These are phyloP conservation scores for Dendrolimus punctatus DNA, from an alignment of 1,140 invertebrate genomes.

Conservation along the genomic window DNA sequence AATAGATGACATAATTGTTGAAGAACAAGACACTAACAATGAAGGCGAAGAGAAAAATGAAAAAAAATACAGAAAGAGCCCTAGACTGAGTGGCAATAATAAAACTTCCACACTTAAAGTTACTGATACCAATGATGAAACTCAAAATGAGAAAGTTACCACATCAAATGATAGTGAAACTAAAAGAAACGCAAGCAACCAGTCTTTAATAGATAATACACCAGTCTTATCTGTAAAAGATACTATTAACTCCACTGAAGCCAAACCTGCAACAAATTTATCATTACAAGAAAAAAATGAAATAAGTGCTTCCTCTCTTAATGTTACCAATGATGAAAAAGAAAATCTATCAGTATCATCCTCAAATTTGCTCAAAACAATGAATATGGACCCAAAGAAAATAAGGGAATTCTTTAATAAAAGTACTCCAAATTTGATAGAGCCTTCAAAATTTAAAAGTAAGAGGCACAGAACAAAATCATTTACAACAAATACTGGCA, in stretches of 20 bases:
- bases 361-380: constrained; percentile 25
- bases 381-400: constrained; percentile 19
- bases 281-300: too few relatives aligned
- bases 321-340: constrained; percentile 5
- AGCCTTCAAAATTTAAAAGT: constrained; percentile 15
- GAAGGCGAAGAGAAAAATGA: constrained; percentile 23
- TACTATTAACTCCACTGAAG: too few relatives aligned
- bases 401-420: constrained; percentile 24
- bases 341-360: constrained; percentile 21
- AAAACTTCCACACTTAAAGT: neutral
- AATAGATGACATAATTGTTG: constrained; percentile 31
- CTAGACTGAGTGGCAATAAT: constrained; percentile 15
- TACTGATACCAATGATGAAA: neutral
- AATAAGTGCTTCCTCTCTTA: too few relatives aligned
- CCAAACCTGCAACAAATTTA: too few relatives aligned
- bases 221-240: too few relatives aligned
- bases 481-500: constrained; percentile 26
- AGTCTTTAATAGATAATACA: too few relatives aligned
- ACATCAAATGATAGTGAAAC: too few relatives aligned
- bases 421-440: constrained; percentile 25
- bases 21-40: constrained; percentile 34
- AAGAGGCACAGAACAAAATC: constrained; percentile 48
- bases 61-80: constrained; percentile 28
- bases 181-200: too few relatives aligned
- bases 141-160: neutral